These are phyloP conservation scores for Agrypnia vestita DNA, from an alignment of 1,140 invertebrate species.

Conservation along the genomic window DNA sequence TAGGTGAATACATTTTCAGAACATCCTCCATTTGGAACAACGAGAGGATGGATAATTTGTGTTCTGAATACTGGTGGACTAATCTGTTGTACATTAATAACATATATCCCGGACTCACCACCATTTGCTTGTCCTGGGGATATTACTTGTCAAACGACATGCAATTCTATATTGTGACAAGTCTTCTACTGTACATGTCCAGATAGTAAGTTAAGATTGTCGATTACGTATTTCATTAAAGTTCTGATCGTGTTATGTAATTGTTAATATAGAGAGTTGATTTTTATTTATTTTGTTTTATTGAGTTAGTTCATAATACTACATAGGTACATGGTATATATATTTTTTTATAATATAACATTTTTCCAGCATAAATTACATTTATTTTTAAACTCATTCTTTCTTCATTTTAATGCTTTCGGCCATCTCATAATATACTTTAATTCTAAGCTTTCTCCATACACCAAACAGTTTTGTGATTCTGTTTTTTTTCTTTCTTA, in stretches of 20 bases:
- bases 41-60: conserved; percentile 71
- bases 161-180: conserved; percentile 81
- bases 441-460: no score
- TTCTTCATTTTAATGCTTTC: no score
- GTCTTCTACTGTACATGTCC: conserved; percentile 63
- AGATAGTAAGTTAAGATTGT: conserved; percentile 47
- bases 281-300: background rate
- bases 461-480: no score
- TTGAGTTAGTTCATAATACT: background rate
- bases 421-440: no score
- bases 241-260: background rate
- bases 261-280: background rate
- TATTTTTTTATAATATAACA: no score
- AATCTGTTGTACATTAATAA: conserved; percentile 80
- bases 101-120: conserved; percentile 71
- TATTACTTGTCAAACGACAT: conserved; percentile 90
- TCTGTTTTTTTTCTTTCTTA: no score
- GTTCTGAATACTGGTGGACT: conserved; percentile 78
- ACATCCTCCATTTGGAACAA: conserved; percentile 71
- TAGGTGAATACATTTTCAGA: conserved; percentile 69
- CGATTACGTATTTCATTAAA: background rate
- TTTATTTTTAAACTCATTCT: no score
- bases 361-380: no score
- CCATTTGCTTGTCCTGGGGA: conserved; percentile 82
- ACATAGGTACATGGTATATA: background rate